Evolutionary conservation across 2,797 vertebrate genomes (phyloP), one percentile per base, ranked within the genome.

Genomic region (Merluccius polli): DNA sequence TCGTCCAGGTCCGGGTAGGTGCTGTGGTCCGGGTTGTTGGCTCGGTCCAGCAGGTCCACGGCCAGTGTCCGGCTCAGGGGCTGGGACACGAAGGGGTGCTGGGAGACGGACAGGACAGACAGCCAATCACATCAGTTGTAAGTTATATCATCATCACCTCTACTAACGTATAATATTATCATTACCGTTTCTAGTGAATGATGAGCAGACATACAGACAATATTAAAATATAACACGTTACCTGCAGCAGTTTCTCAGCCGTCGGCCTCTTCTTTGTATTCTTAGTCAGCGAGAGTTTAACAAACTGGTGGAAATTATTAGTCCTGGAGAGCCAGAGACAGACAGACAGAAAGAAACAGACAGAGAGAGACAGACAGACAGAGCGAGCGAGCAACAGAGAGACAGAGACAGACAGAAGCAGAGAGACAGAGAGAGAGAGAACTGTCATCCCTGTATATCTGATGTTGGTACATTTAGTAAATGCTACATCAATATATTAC

Each of bases 271-370:
- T 99, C 89, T 98, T 99, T 65, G 97, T 93, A 88, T 97, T 99
- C 94, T 99, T 99, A 74, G 95, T 99, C 88, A 99, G 94, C 44
- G 97, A 94, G 86, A 97, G 93, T 94, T 99, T 99, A 89, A 98
- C 95, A 93, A 99, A 99, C 88, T 99, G 97, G 92, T 99, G 97
- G 84, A 99, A 99, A 87, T 95, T 99, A 90, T 95, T 98, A 70
- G 97, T 98, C 98, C 98, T 99, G 88, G 52, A 63, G n/a, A 63
- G n/a, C 73, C 16, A 73, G 9, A 81, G 10, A 12, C 0, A 36
- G 65, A 44, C 0, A 36, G 15, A 32, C 31, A 69, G 71, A 78
- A 30, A 41, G 35, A 71, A 32, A 73, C 1, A 11, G 52, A 41
- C 69, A 30, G 12, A 32, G 18, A 29, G 35, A 31, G 69, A 32